phyloP scores from a whole-genome alignment of 2,888 invertebrate species.

The Ashinkailepas kermadecensis region DNA sequence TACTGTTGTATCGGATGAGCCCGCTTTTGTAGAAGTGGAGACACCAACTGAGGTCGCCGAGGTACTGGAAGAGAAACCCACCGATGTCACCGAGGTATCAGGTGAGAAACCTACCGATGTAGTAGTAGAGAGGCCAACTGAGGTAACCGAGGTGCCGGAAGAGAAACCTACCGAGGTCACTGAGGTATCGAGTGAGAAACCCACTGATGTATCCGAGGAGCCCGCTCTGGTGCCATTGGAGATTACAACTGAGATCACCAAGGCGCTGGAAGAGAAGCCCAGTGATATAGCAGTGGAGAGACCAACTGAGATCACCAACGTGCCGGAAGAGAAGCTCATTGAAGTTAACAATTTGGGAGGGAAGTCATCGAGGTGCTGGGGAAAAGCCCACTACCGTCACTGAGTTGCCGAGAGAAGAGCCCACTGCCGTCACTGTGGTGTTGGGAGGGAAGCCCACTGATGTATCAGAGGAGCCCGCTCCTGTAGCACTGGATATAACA shows the following conservation, averaged over 20 bases:
- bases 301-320: not conserved
- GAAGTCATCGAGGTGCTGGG: not conserved
- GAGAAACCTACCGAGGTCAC: not conserved
- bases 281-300: no score
- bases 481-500: not conserved
- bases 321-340: not conserved
- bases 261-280: not conserved
- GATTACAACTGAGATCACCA: not conserved
- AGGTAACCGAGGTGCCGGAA: not conserved
- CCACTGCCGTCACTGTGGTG: not conserved
- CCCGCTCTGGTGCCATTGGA: not conserved
- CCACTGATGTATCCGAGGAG: not conserved
- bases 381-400: not conserved
- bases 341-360: no score
- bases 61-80: not conserved
- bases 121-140: not conserved
- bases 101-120: not conserved
- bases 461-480: not conserved
- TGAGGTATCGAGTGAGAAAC: not conserved
- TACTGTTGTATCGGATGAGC: not conserved
- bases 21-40: not conserved
- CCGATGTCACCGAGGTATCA: not conserved
- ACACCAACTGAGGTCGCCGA: not conserved
- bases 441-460: not conserved
- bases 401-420: not conserved